phyloP scores from a whole-genome alignment of 2,888 invertebrate genomes.

The Alsophila aescularia region DNA sequence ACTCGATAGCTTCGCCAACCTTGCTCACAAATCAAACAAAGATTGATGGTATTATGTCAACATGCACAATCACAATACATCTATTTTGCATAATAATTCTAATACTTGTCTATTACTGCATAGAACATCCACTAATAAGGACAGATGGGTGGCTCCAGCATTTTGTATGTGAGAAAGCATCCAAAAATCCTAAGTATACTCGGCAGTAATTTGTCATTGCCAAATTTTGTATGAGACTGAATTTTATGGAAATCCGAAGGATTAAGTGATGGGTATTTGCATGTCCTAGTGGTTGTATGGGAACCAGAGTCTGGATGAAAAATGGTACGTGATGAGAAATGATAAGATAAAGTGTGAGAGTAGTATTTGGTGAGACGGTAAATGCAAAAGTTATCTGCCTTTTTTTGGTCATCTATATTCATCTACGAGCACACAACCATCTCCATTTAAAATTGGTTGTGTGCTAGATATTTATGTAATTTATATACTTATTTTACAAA shows the following conservation, averaged over 20 bases:
- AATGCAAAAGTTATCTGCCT: too few relatives aligned
- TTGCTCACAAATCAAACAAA: constrained; percentile 70
- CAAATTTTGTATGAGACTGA: constrained; percentile 52
- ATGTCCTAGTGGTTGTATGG: constrained; percentile 46
- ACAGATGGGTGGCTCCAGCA: constrained; percentile 53
- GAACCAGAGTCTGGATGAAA: constrained; percentile 35
- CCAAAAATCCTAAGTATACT: constrained; percentile 28
- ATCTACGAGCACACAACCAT: too few relatives aligned
- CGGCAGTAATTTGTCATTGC: constrained; percentile 74
- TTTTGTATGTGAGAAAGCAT: constrained; percentile 68
- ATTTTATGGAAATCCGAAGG: constrained; percentile 59
- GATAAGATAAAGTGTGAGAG: constrained; percentile 5
- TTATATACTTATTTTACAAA: too few relatives aligned
- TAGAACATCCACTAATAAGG: constrained; percentile 67
- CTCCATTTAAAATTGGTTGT: too few relatives aligned
- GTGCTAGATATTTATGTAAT: too few relatives aligned
- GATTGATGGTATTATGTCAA: constrained; percentile 84
- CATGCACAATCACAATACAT: constrained; percentile 73
- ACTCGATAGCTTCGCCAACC: constrained; percentile 44
- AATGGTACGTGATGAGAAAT: constrained; percentile 34
- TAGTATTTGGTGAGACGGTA: too few relatives aligned
- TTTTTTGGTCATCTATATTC: too few relatives aligned
- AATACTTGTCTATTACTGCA: constrained; percentile 76
- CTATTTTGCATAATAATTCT: constrained; percentile 78
- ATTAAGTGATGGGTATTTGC: constrained; percentile 56